Conservation (phyloP, 1,140 invertebrate genomes). For the Dendroctonus valens region DNA sequence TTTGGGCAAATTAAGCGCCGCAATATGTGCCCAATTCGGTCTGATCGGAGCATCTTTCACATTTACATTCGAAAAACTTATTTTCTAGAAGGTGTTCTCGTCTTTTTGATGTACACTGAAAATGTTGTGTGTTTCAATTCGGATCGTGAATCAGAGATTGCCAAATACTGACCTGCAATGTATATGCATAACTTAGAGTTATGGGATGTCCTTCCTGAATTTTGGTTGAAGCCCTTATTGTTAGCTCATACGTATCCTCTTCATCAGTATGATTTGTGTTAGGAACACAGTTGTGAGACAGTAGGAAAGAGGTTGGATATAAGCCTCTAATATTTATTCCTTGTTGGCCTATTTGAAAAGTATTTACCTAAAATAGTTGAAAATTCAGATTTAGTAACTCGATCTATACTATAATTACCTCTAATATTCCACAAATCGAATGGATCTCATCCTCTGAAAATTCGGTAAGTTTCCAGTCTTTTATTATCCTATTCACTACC, state of each 20-base stretch:
- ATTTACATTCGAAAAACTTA: conserved; percentile 71
- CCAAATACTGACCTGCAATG: conserved; percentile 58
- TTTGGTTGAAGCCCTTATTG: conserved; percentile 60
- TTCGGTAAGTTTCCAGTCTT: conserved; percentile 55
- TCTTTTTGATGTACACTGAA: conserved; percentile 64
- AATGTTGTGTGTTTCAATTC: conserved; percentile 10
- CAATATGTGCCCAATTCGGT: conserved; percentile 65
- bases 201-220: conserved; percentile 63
- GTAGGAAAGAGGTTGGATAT: conserved; percentile 66
- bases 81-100: conserved; percentile 66
- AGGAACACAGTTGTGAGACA: conserved; percentile 73
- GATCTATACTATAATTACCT: conserved; percentile 51
- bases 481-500: conserved; percentile 58
- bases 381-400: not conserved
- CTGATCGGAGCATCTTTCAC: conserved; percentile 63
- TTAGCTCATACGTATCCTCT: conserved; percentile 54
- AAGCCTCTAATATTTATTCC: conserved; percentile 64
- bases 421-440: conserved; percentile 67
- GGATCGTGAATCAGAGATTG: not conserved
- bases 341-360: conserved; percentile 67
- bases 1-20: conserved; percentile 62
- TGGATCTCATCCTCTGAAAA: conserved; percentile 64
- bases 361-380: conserved; percentile 58
- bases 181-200: conserved; percentile 71
- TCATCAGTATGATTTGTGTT: conserved; percentile 70